phyloP scores from a whole-genome alignment of 2,888 invertebrate genomes.

The Platypus cylindrus region DNA sequence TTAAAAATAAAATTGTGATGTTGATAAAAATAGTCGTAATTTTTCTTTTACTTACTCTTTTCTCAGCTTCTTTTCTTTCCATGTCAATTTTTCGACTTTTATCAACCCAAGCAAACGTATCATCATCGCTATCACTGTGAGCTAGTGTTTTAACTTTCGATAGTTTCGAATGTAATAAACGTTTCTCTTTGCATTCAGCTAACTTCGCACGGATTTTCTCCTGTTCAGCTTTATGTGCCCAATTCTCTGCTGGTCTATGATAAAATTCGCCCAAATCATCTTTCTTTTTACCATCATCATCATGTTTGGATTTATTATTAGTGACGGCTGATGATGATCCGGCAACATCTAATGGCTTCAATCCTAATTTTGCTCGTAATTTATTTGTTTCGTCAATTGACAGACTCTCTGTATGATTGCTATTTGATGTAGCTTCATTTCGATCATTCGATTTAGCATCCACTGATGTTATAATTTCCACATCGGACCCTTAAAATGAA shows the following conservation, averaged over 20 bases:
- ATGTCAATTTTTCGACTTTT: conserved; percentile 63
- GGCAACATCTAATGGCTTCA: conserved; percentile 85
- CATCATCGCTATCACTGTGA: conserved; percentile 63
- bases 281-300: conserved; percentile 38
- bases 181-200: conserved; percentile 62
- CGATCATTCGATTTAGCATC: conserved; percentile 3
- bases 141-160: conserved; percentile 48
- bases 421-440: conserved; percentile 24
- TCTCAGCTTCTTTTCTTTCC: conserved; percentile 74
- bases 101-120: conserved; percentile 71
- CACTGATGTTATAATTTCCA: conserved; percentile 13
- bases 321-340: conserved; percentile 12
- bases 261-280: conserved; percentile 67
- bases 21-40: conserved; percentile 1
- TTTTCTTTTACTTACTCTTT: conserved; percentile 49
- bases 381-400: conserved; percentile 81
- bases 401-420: conserved; percentile 42
- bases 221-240: conserved; percentile 56
- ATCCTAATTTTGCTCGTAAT: conserved; percentile 80
- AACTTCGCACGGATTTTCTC: conserved; percentile 76
- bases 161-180: conserved; percentile 59
- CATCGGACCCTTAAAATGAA: conserved; percentile 5
- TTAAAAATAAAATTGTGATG: conserved; percentile 2
- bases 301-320: conserved; percentile 31
- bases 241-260: conserved; percentile 72